Evolutionary conservation across 2,113 vertebrate species (phyloP).

Genomic region (Lepisosteus osseus): DNA sequence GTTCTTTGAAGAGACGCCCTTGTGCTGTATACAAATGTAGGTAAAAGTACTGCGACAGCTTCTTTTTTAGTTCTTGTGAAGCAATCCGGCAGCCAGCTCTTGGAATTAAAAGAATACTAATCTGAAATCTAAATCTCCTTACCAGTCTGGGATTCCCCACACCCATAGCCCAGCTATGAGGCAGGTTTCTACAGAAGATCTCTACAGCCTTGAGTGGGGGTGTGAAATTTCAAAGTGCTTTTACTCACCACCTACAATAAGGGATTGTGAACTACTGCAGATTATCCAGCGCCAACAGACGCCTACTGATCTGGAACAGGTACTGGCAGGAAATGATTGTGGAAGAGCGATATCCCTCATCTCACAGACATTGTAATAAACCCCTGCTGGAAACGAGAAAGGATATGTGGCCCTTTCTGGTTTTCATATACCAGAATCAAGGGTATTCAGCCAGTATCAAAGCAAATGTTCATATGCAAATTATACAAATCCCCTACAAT

Average conservation of each 20-base stretch:
- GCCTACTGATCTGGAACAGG: slow-evolving; percentile 22
- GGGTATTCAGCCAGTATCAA: slow-evolving; percentile 29
- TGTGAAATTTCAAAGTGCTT: slow-evolving; percentile 3
- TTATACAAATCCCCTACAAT: too few relatives aligned
- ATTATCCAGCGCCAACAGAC: slow-evolving; percentile 12
- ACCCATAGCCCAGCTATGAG: neutral
- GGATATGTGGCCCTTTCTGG: slow-evolving; percentile 15
- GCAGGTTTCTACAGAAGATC: neutral
- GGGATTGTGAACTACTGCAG: slow-evolving; percentile 3
- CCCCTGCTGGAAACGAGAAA: slow-evolving; percentile 21
- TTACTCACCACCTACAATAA: neutral
- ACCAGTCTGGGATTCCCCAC: slow-evolving; percentile 20
- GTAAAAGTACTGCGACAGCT: too few relatives aligned
- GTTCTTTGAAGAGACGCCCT: too few relatives aligned
- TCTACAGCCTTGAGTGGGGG: neutral
- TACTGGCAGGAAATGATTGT: slow-evolving; percentile 23
- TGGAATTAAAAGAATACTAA: neutral
- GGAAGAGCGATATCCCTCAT: slow-evolving; percentile 6
- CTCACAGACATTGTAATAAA: slow-evolving; percentile 14
- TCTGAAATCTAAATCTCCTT: neutral
- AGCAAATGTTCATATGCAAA: slow-evolving; percentile 25
- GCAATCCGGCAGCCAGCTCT: neutral
- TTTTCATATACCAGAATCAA: slow-evolving; percentile 28
- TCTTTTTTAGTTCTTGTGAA: neutral
- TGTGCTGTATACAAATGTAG: too few relatives aligned